Base-by-base conservation (phyloP, 2,888 invertebrate species). In the Smittia aterrima region DNA sequence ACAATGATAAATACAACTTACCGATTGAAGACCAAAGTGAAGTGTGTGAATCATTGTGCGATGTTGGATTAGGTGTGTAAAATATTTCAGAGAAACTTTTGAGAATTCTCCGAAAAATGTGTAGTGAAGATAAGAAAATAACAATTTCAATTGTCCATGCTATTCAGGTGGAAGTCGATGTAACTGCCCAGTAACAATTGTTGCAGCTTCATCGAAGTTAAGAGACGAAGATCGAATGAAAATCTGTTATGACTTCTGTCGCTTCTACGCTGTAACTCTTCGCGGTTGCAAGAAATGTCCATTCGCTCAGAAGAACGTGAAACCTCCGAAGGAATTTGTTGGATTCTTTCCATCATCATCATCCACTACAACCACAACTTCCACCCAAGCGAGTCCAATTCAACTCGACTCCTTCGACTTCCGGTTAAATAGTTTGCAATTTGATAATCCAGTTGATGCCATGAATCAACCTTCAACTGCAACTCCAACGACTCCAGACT, bases 11-110 rank as follows among this genome's bases (percentile, higher is more conserved):
- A 24, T 24, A 53, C 27, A 41, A 2, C 7, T 25, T 66, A 7
- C 16, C 16, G 20, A n/a, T 20, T 9, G 24, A 40, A 2, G 22
- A 58, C 47, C 62, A 53, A 13, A 38, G 22, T 38, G 81, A 81
- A 67, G 87, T 88, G 74, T 90, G 89, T 77, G 85, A 86, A 0
- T 81, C 86, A 40, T 84, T 89, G 72, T 90, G 90, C 80, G 80
- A 82, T 74, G 86, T 88, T 79, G 83, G 83, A 75, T 81, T 89
- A 64, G 90, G 87, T 83, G 79, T 78, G 80, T 78, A 58, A 38
- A 58, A 18, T 47, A 11, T 38, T 47, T 47, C n/a, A 13, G 3
- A 25, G 62, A 16, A 18, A n/a, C 24, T 62, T 62, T 16, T 7
- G 11, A 47, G 47, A 47, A 47, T 13, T 24, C 32, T 18, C 3